Conservation (phyloP, 1,140 invertebrate species). For the Agrilus planipennis region DNA sequence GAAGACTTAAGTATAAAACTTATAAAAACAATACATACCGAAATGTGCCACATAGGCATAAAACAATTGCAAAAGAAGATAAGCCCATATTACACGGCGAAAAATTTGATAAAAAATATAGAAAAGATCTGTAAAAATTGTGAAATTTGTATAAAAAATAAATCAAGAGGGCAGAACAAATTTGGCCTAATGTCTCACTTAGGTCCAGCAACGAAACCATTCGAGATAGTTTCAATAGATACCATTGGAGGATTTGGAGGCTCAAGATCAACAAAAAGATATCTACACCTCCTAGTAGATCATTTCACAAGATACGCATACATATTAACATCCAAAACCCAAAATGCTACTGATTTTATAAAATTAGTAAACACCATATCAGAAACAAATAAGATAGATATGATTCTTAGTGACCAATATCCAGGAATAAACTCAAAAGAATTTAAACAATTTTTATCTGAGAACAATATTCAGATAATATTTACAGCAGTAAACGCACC, state of each 20-base stretch:
- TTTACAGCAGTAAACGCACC: conserved; percentile 29
- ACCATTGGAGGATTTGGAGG: conserved; percentile 29
- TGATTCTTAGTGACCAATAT: too few species aligned
- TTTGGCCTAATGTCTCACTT: conserved; percentile 22
- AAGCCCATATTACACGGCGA: conserved; percentile 15
- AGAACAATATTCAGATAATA: conserved; percentile 22
- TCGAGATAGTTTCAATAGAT: conserved; percentile 32
- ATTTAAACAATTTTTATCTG: conserved; percentile 25
- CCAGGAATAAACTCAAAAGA: conserved; percentile 27
- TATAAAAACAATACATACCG: too few species aligned
- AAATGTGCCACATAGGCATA: conserved; percentile 17
- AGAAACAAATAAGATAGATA: conserved; percentile 20
- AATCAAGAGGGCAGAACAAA: conserved; percentile 21
- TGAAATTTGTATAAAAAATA: too few species aligned
- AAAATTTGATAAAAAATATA: conserved; percentile 16
- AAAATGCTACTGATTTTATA: conserved; percentile 29
- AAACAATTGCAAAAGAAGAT: conserved; percentile 18
- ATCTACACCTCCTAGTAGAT: conserved; percentile 23
- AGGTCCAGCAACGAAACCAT: conserved; percentile 27
- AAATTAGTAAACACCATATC: conserved; percentile 26
- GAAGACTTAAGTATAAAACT: too few species aligned
- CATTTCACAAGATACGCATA: conserved; percentile 28
- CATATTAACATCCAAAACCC: conserved; percentile 27
- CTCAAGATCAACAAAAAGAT: conserved; percentile 25
- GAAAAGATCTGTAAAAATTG: conserved; percentile 16